Conservation (phyloP, 2,113 vertebrate species). For the Dermatemys mawii region DNA sequence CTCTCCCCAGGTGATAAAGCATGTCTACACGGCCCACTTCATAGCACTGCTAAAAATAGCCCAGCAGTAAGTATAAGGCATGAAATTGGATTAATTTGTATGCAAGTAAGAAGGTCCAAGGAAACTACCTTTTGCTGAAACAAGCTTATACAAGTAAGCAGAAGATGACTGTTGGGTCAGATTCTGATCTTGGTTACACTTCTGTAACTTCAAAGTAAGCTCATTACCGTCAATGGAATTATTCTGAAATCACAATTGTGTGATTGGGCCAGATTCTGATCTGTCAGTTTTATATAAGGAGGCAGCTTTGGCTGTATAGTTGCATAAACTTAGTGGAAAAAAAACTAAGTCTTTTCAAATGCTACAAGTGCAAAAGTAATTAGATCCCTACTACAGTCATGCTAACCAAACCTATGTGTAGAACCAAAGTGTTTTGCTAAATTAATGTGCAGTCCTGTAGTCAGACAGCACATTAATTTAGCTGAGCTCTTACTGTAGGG, state of each 20-base stretch:
- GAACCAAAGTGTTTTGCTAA: neutral
- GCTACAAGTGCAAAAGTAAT: neutral
- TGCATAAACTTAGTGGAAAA: neutral
- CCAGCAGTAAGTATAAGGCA: neutral
- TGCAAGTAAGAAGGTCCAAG: neutral
- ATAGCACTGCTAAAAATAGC: neutral
- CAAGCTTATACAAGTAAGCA: neutral
- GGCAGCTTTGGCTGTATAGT: neutral
- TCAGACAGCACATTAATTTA: neutral
- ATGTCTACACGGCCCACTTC: no score
- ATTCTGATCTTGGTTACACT: neutral
- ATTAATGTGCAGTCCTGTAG: rapidly evolving
- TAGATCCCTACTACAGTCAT: neutral
- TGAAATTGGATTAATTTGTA: neutral
- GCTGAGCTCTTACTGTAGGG: neutral
- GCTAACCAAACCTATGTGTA: neutral
- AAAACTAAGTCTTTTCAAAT: neutral
- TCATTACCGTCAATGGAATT: neutral
- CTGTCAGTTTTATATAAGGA: neutral
- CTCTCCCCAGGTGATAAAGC: no score
- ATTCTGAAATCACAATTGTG: neutral
- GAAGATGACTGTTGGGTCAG: neutral
- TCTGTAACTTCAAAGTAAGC: neutral
- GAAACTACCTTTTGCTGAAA: neutral
- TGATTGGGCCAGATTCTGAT: neutral